Evolutionary conservation across 2,888 invertebrate genomes (phyloP).

Genomic region (Tipula helvola): DNA sequence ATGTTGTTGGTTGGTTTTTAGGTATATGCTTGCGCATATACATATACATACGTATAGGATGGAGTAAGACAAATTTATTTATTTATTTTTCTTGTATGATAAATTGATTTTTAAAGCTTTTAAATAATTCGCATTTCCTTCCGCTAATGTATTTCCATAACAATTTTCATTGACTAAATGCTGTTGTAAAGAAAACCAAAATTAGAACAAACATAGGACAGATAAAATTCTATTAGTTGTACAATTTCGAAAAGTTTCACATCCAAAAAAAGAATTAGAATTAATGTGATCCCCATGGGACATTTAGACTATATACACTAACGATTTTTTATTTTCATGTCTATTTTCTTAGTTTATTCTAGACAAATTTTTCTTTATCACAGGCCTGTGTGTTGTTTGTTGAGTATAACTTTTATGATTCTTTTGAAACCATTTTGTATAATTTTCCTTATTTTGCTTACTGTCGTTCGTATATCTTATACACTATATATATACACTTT

Average conservation of each 20-base stretch:
- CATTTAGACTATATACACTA: background rate
- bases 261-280: background rate
- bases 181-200: background rate
- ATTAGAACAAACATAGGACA: background rate
- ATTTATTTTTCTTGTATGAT: background rate
- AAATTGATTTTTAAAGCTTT: background rate
- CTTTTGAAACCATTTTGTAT: background rate
- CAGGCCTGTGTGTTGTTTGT: background rate
- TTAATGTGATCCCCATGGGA: constrained; percentile 4
- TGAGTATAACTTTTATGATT: background rate
- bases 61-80: background rate
- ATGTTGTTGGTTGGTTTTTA: background rate
- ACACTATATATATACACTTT: background rate
- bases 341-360: background rate
- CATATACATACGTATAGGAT: background rate
- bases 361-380: background rate
- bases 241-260: background rate
- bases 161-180: background rate
- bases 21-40: background rate
- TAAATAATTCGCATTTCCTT: background rate
- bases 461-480: background rate
- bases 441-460: background rate
- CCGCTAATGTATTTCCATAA: background rate
- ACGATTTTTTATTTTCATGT: background rate
- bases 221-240: background rate